These are phyloP conservation scores for Tenodera sinensis DNA, from an alignment of 2,888 invertebrate genomes.

Conservation along the genomic window DNA sequence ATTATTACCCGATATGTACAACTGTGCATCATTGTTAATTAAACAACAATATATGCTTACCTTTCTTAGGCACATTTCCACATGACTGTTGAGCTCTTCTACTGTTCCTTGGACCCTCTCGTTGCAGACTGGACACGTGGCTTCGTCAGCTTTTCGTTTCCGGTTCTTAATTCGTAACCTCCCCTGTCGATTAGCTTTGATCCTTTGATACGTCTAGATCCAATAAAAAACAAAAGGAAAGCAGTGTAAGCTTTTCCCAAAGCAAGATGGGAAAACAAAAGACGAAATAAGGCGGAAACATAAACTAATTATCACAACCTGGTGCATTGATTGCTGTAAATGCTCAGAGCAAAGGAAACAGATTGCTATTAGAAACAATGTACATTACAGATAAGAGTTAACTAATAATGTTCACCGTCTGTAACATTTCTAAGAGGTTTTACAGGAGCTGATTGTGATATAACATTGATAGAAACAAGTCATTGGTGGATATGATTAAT, in stretches of 20 bases:
- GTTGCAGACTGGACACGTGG: conserved; percentile 80
- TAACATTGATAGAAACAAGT: too few species aligned
- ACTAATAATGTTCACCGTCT: too few species aligned
- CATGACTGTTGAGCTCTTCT: conserved; percentile 69
- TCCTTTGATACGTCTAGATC: conserved; percentile 64
- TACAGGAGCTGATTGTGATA: too few species aligned
- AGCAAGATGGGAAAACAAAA: neutral
- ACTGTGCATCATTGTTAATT: too few species aligned
- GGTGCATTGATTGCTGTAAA: neutral
- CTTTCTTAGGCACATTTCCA: conserved; percentile 64
- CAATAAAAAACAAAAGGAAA: conserved; percentile 20
- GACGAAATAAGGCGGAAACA: neutral
- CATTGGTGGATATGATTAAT: too few species aligned
- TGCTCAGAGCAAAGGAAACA: neutral
- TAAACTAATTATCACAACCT: neutral
- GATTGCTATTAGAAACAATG: neutral
- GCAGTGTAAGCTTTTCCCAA: neutral
- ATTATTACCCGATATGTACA: too few species aligned
- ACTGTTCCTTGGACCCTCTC: conserved; percentile 58
- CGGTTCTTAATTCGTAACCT: conserved; percentile 63
- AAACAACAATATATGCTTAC: conserved; percentile 39
- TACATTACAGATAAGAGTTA: neutral
- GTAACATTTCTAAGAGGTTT: too few species aligned
- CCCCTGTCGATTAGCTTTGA: conserved; percentile 69
- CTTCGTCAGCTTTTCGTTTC: conserved; percentile 64